A percentile compares a stretch with the other conserved stretches of the same genome.
Evolutionary conservation across 2,113 vertebrate species (phyloP).

Genomic region (Psilopogon haemacephalus): DNA sequence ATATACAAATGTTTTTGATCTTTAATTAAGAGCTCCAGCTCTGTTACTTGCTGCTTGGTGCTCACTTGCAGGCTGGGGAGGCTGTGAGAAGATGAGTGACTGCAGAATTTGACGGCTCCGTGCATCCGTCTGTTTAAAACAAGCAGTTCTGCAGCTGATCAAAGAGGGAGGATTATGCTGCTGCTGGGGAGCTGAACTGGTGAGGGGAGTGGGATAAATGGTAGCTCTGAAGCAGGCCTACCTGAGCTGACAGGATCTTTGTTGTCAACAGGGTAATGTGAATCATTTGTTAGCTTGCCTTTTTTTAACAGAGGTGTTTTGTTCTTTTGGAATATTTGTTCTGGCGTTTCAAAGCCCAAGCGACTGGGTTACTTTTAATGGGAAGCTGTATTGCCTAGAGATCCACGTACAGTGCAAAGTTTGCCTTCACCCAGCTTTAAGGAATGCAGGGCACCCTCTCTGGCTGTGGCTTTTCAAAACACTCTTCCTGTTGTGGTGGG

Average conservation of each 20-base stretch:
- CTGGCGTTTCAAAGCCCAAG: not conserved
- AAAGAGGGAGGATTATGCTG: slow-evolving; percentile 20
- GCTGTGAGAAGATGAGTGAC: not conserved
- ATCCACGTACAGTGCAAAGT: not conserved
- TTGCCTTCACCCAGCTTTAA: not conserved
- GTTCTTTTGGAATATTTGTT: not conserved
- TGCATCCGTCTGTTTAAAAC: not conserved
- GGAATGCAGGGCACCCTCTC: not conserved
- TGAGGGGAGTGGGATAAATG: not conserved
- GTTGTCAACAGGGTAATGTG: not conserved
- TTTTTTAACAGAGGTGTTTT: not conserved
- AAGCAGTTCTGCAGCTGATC: slow-evolving; percentile 17
- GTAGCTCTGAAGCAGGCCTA: slow-evolving; percentile 12
- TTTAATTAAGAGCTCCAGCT: not conserved
- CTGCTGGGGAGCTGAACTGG: not conserved
- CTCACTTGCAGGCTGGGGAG: not conserved
- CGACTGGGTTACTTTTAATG: not conserved
- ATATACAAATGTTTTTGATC: not conserved
- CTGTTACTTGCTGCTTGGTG: not conserved
- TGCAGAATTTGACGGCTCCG: not conserved
- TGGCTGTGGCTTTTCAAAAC: not conserved
- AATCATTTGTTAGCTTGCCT: not conserved
- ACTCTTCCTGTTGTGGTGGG: not conserved
- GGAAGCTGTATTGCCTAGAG: not conserved
- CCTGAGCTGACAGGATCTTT: not conserved